phyloP scores from a whole-genome alignment of 2,113 vertebrate species.

The Mola mola region DNA sequence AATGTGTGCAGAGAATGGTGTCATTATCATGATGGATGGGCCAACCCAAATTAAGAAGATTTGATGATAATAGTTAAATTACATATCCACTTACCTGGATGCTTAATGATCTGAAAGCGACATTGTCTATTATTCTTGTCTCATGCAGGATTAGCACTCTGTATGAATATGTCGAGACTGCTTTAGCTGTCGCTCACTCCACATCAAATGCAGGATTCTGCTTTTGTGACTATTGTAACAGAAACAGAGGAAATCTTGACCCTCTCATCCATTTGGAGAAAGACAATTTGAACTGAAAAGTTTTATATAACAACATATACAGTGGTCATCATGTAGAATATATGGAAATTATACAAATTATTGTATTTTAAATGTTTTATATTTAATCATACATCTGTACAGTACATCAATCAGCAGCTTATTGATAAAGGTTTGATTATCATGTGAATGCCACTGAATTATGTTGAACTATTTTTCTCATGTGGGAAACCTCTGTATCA shows the following conservation, averaged over 20 bases:
- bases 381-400: too few relatives aligned
- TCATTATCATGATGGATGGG: constrained; percentile 66
- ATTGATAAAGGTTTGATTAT: too few relatives aligned
- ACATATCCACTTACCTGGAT: constrained; percentile 76
- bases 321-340: neutral
- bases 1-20: constrained; percentile 44
- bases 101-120: constrained; percentile 75
- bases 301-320: constrained; percentile 14
- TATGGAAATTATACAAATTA: too few relatives aligned
- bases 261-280: constrained; percentile 21
- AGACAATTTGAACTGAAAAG: constrained; percentile 40
- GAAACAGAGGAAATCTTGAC: constrained; percentile 41
- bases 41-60: constrained; percentile 68
- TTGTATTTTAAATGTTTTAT: too few relatives aligned
- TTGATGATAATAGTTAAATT: constrained; percentile 74
- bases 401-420: too few relatives aligned
- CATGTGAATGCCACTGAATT: too few relatives aligned
- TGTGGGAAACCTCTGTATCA: too few relatives aligned
- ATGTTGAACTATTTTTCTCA: too few relatives aligned
- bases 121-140: constrained; percentile 73
- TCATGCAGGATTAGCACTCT: constrained; percentile 72
- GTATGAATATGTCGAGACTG: constrained; percentile 53
- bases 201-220: constrained; percentile 32
- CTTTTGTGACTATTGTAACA: constrained; percentile 54
- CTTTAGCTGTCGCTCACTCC: constrained; percentile 55